These are phyloP conservation scores for Furcifer pardalis DNA, from an alignment of 2,797 vertebrate genomes.

Conservation along the genomic window DNA sequence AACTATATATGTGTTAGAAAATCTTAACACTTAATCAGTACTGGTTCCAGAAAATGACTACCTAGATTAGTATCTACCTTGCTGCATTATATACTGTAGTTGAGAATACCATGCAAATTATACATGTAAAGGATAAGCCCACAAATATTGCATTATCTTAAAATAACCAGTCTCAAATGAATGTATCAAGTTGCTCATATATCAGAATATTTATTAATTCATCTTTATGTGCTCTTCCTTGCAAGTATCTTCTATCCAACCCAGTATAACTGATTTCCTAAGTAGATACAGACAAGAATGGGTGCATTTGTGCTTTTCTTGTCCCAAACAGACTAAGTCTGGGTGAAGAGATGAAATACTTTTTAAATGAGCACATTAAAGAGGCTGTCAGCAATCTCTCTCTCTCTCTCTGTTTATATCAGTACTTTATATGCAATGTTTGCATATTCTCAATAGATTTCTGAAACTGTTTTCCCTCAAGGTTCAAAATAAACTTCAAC, in stretches of 20 bases:
- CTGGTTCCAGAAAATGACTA: background rate
- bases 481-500: conserved; percentile 23
- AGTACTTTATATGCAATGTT: background rate
- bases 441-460: background rate
- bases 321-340: background rate
- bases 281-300: background rate
- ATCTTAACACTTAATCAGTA: background rate
- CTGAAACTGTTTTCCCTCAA: background rate
- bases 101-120: background rate
- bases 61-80: background rate
- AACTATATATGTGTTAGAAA: background rate
- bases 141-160: background rate
- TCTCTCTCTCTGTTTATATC: background rate
- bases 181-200: background rate
- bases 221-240: background rate
- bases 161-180: background rate
- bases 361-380: background rate
- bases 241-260: background rate
- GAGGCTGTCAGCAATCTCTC: too few species aligned
- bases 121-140: background rate
- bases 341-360: background rate
- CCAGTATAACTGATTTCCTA: background rate
- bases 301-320: background rate
- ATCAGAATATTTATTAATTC: background rate
- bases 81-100: background rate